Evolutionary conservation across 2,113 vertebrate genomes (phyloP).

Genomic region (Microtus richardsoni): DNA sequence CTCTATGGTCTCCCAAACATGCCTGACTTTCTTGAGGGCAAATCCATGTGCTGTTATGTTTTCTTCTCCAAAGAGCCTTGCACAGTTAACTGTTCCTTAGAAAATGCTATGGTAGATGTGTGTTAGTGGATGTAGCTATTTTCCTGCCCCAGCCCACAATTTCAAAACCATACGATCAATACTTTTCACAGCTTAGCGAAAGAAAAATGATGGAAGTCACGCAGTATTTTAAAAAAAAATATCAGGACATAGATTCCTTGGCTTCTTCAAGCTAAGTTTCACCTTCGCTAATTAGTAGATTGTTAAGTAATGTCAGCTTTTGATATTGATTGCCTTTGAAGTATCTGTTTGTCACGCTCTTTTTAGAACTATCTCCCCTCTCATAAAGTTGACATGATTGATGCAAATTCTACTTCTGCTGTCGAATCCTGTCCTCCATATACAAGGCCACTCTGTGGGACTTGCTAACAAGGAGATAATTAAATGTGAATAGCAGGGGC

Average conservation of each 20-base stretch:
- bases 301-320: slow-evolving; percentile 38
- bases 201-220: slow-evolving; percentile 41
- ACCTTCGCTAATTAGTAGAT: slow-evolving; percentile 49
- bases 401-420: slow-evolving; percentile 45
- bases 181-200: neutral
- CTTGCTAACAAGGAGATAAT: slow-evolving; percentile 62
- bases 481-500: slow-evolving; percentile 49
- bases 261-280: slow-evolving; percentile 39
- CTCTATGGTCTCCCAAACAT: neutral
- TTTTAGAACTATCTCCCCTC: slow-evolving; percentile 38
- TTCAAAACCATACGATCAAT: slow-evolving; percentile 29
- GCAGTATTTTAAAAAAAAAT: neutral
- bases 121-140: neutral
- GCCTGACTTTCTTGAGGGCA: neutral
- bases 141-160: neutral
- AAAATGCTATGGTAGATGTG: neutral
- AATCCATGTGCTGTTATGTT: neutral
- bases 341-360: slow-evolving; percentile 50
- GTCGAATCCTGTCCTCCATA: neutral
- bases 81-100: neutral
- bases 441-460: neutral
- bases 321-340: slow-evolving; percentile 46
- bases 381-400: slow-evolving; percentile 34
- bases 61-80: neutral
- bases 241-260: neutral